Conservation (phyloP, 2,797 vertebrate species). For the Acanthurus leucopareius region DNA sequence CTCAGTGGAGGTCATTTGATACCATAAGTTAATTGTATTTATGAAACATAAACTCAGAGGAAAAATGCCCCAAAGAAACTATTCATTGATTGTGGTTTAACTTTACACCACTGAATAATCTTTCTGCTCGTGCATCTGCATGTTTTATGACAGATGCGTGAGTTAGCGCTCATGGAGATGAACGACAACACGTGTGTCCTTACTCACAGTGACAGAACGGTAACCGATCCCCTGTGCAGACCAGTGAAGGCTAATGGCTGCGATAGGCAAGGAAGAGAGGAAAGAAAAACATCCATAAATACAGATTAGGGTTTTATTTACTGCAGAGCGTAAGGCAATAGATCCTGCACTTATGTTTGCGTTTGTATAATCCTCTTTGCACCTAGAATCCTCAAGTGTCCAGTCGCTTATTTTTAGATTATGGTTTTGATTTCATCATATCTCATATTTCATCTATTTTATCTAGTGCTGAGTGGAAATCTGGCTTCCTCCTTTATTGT, state of each 20-base stretch:
- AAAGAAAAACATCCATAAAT: neutral
- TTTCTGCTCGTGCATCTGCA: constrained; percentile 9
- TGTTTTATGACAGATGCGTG: constrained; percentile 36
- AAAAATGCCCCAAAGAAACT: constrained; percentile 1
- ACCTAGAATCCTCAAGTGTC: neutral
- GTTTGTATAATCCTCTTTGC: neutral
- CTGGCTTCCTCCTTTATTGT: too few species aligned
- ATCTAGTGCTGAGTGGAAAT: too few species aligned
- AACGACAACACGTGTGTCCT: constrained; percentile 41
- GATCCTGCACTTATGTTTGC: neutral
- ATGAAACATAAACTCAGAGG: constrained; percentile 29
- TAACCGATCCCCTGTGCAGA: constrained; percentile 31
- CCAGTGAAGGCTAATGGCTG: neutral
- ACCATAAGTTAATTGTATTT: neutral
- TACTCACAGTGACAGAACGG: constrained; percentile 30
- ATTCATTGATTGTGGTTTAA: constrained; percentile 28
- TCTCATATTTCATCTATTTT: too few species aligned
- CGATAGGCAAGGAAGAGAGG: neutral
- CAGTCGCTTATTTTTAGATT: neutral
- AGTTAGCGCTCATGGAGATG: constrained; percentile 39
- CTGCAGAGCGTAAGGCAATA: neutral
- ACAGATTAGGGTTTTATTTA: constrained; percentile 2
- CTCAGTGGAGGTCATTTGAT: too few species aligned
- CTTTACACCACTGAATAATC: constrained; percentile 9
- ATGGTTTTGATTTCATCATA: neutral